Percentiles rank a stretch among this genome's conserved stretches.
Evolutionary conservation across 1,140 invertebrate genomes (phyloP).

Genomic region (Batillaria attramentaria): DNA sequence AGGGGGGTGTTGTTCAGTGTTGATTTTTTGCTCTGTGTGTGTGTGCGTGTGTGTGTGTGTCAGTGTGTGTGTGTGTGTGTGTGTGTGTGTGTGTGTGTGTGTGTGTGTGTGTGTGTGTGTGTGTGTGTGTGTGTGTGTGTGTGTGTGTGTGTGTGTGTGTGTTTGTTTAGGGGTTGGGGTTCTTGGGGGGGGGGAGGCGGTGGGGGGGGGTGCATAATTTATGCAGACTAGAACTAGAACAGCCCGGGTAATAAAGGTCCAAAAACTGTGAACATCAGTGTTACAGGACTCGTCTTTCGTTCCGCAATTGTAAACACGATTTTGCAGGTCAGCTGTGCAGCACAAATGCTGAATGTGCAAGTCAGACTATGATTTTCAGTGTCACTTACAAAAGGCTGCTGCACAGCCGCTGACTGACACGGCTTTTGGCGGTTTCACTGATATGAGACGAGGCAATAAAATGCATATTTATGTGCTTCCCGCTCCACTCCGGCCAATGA

Average conservation of each 20-base stretch:
- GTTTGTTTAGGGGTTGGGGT: not conserved
- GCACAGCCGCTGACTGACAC: too few species aligned
- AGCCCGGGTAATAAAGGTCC: not conserved
- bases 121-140: slow-evolving; percentile 14
- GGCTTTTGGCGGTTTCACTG: too few species aligned
- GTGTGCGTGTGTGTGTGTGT: not conserved
- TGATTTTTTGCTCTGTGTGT: not conserved
- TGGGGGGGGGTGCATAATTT: not conserved
- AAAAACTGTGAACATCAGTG: not conserved
- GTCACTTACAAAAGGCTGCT: too few species aligned
- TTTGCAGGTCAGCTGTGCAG: too few species aligned
- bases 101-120: slow-evolving; percentile 18
- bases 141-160: not conserved
- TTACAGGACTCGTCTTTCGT: too few species aligned
- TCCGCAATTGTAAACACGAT: too few species aligned
- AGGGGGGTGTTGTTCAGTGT: not conserved
- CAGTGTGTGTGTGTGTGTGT: not conserved
- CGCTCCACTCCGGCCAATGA: too few species aligned
- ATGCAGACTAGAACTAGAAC: not conserved
- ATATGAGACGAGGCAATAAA: too few species aligned
- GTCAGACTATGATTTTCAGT: too few species aligned
- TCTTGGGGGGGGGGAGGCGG: not conserved
- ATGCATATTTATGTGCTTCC: too few species aligned
- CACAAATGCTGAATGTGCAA: too few species aligned
- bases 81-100: not conserved